These are phyloP conservation scores for Henicopernis longicauda DNA, from an alignment of 2,113 vertebrate species.

Conservation along the genomic window DNA sequence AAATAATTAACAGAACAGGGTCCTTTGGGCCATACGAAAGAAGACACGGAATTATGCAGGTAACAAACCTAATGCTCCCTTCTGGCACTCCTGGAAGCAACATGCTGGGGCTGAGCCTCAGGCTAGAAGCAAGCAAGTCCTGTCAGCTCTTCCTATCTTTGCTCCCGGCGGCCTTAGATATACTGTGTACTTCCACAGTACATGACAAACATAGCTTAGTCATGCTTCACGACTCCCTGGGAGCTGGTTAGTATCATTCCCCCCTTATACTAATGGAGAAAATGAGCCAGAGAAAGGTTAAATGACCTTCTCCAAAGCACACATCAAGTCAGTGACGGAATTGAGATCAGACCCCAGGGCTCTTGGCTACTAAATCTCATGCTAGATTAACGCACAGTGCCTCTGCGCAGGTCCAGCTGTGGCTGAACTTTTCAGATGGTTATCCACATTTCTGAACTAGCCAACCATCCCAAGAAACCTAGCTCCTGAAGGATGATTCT, in stretches of 20 bases:
- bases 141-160: constrained; percentile 14
- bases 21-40: background rate
- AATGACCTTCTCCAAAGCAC: constrained; percentile 27
- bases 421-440: constrained; percentile 30
- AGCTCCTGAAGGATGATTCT: background rate
- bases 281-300: constrained; percentile 44
- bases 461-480: background rate
- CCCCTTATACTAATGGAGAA: background rate
- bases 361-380: constrained; percentile 29
- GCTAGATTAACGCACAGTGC: background rate
- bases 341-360: background rate
- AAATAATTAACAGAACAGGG: background rate
- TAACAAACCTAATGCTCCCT: background rate
- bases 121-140: constrained; percentile 13
- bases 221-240: background rate
- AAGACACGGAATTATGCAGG: background rate
- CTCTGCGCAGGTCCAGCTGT: background rate
- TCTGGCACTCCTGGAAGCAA: background rate
- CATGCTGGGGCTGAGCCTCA: background rate
- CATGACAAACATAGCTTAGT: constrained; percentile 25
- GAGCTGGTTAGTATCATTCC: background rate
- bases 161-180: background rate
- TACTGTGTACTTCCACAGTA: background rate
- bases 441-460: background rate
- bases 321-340: constrained; percentile 21